Conservation (phyloP, 2,797 vertebrate genomes). For the Hephaestus fuliginosus region DNA sequence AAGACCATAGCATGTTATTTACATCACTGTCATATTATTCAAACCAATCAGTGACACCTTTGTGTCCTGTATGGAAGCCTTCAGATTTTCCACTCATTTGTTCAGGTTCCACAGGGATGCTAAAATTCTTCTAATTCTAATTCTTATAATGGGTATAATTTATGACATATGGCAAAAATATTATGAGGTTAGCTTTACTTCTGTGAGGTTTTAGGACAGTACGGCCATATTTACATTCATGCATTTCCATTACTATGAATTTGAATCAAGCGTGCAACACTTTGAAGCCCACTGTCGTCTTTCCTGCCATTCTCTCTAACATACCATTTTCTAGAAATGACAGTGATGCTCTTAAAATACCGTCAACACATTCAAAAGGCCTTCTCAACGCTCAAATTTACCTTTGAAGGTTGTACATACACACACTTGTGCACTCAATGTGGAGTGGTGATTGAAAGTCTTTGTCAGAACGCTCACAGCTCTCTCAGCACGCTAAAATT, state of each 20-base stretch:
- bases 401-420: not conserved
- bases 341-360: slow-evolving; percentile 1
- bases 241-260: not conserved
- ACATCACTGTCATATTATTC: not conserved
- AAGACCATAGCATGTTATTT: not conserved
- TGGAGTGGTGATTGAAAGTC: slow-evolving; percentile 44
- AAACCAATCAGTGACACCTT: too few relatives aligned
- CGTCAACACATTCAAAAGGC: not conserved
- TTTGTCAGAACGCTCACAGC: slow-evolving; percentile 45
- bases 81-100: not conserved
- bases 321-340: slow-evolving; percentile 16
- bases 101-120: not conserved
- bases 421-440: not conserved
- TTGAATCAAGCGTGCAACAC: not conserved
- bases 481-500: slow-evolving; percentile 18
- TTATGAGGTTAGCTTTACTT: not conserved
- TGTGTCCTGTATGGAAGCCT: too few relatives aligned
- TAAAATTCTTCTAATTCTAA: not conserved
- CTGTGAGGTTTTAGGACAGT: not conserved
- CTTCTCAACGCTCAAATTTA: not conserved
- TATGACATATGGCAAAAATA: not conserved
- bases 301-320: not conserved
- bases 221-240: not conserved
- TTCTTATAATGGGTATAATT: not conserved
- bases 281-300: slow-evolving; percentile 4